Conservation (phyloP, 2,888 invertebrate genomes). For the Exephanes ischioxanthus region DNA sequence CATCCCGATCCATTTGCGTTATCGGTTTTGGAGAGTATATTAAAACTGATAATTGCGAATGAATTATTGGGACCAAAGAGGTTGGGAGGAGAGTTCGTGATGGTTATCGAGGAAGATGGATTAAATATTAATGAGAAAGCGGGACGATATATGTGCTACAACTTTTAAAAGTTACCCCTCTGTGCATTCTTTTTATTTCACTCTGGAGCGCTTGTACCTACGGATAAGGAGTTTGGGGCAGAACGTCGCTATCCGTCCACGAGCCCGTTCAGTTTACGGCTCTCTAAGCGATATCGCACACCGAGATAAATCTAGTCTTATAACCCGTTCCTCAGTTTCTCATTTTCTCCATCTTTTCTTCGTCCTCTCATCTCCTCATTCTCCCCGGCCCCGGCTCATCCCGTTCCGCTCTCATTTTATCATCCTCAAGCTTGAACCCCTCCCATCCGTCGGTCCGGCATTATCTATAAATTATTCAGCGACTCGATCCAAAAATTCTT, state of each 20-base stretch:
- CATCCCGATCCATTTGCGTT: no score
- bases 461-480: constrained; percentile 62
- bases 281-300: constrained; percentile 30
- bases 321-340: constrained; percentile 53
- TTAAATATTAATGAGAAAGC: constrained; percentile 4
- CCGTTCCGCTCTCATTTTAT: constrained; percentile 54
- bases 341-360: constrained; percentile 41
- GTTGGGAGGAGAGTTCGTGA: no score
- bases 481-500: constrained; percentile 49
- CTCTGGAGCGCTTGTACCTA: background rate
- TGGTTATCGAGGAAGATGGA: background rate
- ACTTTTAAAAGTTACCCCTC: background rate
- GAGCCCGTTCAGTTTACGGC: constrained; percentile 23
- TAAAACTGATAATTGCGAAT: background rate
- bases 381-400: constrained; percentile 7
- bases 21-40: no score
- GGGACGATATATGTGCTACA: background rate
- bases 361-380: constrained; percentile 28
- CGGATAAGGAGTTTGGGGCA: constrained; percentile 12
- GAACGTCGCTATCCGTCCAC: constrained; percentile 16
- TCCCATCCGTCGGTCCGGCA: background rate
- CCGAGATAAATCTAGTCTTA: constrained; percentile 41
- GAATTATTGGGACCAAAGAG: background rate
- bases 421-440: constrained; percentile 27
- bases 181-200: background rate